Base-by-base conservation (phyloP, 2,113 vertebrate genomes). In the Perccottus glenii region DNA sequence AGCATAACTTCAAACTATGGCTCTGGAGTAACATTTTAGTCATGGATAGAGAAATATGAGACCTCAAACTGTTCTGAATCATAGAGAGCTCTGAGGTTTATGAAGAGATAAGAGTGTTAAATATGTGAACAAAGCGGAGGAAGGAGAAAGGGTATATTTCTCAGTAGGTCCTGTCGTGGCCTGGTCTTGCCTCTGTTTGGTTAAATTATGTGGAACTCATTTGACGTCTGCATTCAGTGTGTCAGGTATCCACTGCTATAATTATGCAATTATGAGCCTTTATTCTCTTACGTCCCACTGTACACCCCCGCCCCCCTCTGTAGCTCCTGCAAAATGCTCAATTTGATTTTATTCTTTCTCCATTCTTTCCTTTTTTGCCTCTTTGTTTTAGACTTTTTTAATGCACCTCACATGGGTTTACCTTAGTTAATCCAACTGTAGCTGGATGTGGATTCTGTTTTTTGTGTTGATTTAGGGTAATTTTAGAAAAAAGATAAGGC, bases 201-300 rank as follows among this genome's bases (percentile, higher is more conserved):
- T 93, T 92, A 92, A 92, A 93, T 92, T 86, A 92, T 83, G 89
- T 92, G 86, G 90, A 91, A 91, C 82, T 91, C 91, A 89, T 91
- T 90, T 92, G 90, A 91, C 83, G 83, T 86, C 88, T 90, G 86
- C 88, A 89, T 91, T 91, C 87, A 90, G 85, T 83, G 85, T 90
- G 91, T 91, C 90, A 87, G 88, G 88, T 92, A 93, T 92, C 87
- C 88, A 82, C 89, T 92, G 90, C 81, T 91, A 76, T 91, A 92
- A 93, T 92, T 92, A 92, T 90, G 90, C 88, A 91, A 93, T 92
- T 93, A 92, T 90, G 84, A 87, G 81, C 76, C 90, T 93, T 93
- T 93, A 91, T 92, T 83, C 88, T 80, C 73, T 66, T 33, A 35
- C 74, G 53, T 88, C 75, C 80, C 32, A 83, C 84, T 89, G 80